Evolutionary conservation across 2,888 invertebrate genomes (phyloP).

Genomic region (Drosophila dives): DNA sequence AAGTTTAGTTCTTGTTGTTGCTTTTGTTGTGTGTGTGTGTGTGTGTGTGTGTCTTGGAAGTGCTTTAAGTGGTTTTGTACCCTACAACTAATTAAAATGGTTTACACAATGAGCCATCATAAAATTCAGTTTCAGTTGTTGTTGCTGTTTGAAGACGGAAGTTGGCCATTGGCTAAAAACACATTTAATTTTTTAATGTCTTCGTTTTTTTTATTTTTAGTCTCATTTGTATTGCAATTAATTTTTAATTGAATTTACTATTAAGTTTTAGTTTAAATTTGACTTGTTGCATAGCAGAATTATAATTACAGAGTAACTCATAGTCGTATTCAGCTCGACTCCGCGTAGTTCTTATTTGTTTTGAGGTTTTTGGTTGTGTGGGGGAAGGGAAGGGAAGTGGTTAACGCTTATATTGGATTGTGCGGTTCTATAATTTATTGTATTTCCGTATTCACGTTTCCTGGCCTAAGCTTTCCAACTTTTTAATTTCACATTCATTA

Average conservation of each 20-base stretch:
- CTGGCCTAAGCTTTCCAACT: constrained; percentile 40
- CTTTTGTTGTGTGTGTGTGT: neutral
- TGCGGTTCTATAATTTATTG: constrained; percentile 68
- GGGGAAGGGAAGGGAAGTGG: neutral
- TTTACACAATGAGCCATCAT: neutral
- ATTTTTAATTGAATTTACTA: neutral
- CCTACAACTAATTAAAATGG: constrained; percentile 10
- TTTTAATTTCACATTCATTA: constrained; percentile 74
- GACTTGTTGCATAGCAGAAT: neutral
- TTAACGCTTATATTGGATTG: constrained; percentile 52
- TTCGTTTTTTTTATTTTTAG: neutral
- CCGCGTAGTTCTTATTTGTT: constrained; percentile 7
- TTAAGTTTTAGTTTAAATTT: neutral
- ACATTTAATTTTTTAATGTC: neutral
- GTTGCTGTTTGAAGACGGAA: neutral
- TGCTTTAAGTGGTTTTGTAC: constrained; percentile 26
- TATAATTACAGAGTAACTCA: neutral
- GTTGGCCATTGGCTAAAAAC: neutral
- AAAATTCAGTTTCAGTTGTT: neutral
- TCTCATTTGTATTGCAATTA: neutral
- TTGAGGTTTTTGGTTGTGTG: neutral
- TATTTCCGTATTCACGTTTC: constrained; percentile 52
- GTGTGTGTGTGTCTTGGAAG: constrained; percentile 17
- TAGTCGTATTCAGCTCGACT: neutral
- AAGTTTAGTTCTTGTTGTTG: constrained; percentile 5